Base-by-base conservation (phyloP, 2,797 vertebrate genomes). In the Euthynnus affinis region DNA sequence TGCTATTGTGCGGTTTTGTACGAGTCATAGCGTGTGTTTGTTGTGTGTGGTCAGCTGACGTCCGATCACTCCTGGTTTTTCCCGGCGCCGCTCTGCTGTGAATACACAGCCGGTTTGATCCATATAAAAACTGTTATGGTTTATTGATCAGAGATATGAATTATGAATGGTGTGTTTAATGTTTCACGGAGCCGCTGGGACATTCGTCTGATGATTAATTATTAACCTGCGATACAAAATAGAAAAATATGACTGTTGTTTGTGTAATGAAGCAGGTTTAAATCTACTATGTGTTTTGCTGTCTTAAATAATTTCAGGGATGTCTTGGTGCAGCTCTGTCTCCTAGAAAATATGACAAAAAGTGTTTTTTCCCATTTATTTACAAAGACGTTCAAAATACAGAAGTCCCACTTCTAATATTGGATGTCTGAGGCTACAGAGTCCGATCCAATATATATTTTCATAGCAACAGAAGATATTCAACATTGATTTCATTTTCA, bases 111-210 rank as follows among this genome's bases (percentile, higher is more conserved):
- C 5, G 17, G 15, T 71, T 81, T 85, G 78, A 85, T 80, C 48
- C 58, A 18, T 46, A 58, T 59, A 64, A 79, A 80, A 23, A 20
- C 42, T 7, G 59, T 72, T 66, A 70, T 87, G 75, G 60, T 80
- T 87, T 83, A 82, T 85, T 84, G 82, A 87, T 87, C 71, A 49
- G 51, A 0, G 10, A n/a, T 1, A 42, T 84, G 61, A 87, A 86
- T 87, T 20, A 87, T 84, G 52, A 12, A 84, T 0, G 6, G 0
- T 3, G 23, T 40, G 71, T 76, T 88, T 72, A 81, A 86, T 75
- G 75, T 75, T 84, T 76, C 23, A 81, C 2, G 4, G 32, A 48
- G 78, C 78, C 42, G 9, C 79, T 57, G 76, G 68, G 65, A 80
- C 32, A 10, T 23, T 40, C 40, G n/a, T 70, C 17, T 6, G 20